These are phyloP conservation scores for Epinotia nisella DNA, from an alignment of 2,888 invertebrate genomes.

Conservation along the genomic window DNA sequence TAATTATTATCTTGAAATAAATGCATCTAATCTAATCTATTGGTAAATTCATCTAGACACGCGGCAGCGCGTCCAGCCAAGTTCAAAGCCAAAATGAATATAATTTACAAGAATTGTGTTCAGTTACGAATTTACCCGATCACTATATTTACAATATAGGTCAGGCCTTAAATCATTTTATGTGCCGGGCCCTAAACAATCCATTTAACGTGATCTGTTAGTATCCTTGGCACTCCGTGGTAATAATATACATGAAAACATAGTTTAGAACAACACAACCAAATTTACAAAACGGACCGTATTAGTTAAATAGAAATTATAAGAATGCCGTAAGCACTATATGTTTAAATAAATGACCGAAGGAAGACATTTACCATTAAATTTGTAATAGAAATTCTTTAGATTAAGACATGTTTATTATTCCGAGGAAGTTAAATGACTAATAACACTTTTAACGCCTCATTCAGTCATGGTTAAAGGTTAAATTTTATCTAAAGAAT, in stretches of 20 bases:
- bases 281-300: too few relatives aligned
- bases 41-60: not conserved
- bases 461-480: constrained; percentile 31
- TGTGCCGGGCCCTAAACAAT: not conserved
- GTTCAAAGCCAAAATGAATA: too few relatives aligned
- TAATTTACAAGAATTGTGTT: not conserved
- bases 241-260: not conserved
- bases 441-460: constrained; percentile 32
- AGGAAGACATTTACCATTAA: constrained; percentile 36
- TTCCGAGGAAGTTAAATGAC: constrained; percentile 27
- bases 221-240: too few relatives aligned
- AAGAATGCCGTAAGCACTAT: constrained; percentile 6
- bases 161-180: too few relatives aligned
- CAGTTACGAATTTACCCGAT: not conserved
- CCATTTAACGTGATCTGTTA: not conserved
- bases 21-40: too few relatives aligned
- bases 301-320: too few relatives aligned
- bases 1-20: too few relatives aligned
- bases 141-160: too few relatives aligned
- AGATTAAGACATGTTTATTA: constrained; percentile 30
- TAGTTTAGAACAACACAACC: not conserved
- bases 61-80: too few relatives aligned
- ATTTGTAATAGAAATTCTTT: constrained; percentile 37
- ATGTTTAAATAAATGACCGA: constrained; percentile 23
- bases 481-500: constrained; percentile 35